These are phyloP conservation scores for Bufo gargarizans DNA, from an alignment of 2,113 vertebrate species.

Conservation along the genomic window DNA sequence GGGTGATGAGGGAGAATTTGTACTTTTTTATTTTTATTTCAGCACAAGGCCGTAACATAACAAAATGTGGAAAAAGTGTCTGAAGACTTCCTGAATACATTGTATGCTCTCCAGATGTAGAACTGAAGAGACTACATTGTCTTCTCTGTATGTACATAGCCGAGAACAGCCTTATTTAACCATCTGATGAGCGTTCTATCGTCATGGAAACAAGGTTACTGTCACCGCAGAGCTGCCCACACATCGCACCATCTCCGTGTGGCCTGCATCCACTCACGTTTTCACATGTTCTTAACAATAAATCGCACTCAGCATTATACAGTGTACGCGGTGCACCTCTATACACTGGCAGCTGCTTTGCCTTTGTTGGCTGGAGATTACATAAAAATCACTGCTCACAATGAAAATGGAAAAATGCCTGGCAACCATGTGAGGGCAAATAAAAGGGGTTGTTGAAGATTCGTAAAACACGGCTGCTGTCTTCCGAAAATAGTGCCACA, in stretches of 20 bases:
- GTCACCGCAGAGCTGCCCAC: not conserved
- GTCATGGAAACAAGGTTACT: conserved; percentile 5
- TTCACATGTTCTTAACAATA: not conserved
- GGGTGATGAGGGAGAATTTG: too few species aligned
- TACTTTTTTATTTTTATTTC: too few species aligned
- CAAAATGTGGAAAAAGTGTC: too few species aligned
- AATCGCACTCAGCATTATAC: not conserved
- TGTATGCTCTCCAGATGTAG: too few species aligned
- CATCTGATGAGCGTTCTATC: not conserved
- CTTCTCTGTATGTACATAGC: not conserved
- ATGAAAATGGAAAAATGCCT: not conserved
- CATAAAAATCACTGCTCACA: not conserved
- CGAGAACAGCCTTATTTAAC: too few species aligned
- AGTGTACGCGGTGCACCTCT: not conserved
- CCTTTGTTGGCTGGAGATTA: not conserved
- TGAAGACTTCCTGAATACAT: too few species aligned
- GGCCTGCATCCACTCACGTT: not conserved
- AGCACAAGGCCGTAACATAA: too few species aligned
- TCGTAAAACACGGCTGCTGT: too few species aligned
- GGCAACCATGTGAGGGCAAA: not conserved
- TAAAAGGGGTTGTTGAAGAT: too few species aligned
- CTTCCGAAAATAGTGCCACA: too few species aligned
- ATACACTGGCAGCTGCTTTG: not conserved
- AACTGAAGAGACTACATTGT: too few species aligned
- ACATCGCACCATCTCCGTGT: not conserved